These are phyloP conservation scores for Eilema sororculum DNA, from an alignment of 2,888 invertebrate species.

Conservation along the genomic window DNA sequence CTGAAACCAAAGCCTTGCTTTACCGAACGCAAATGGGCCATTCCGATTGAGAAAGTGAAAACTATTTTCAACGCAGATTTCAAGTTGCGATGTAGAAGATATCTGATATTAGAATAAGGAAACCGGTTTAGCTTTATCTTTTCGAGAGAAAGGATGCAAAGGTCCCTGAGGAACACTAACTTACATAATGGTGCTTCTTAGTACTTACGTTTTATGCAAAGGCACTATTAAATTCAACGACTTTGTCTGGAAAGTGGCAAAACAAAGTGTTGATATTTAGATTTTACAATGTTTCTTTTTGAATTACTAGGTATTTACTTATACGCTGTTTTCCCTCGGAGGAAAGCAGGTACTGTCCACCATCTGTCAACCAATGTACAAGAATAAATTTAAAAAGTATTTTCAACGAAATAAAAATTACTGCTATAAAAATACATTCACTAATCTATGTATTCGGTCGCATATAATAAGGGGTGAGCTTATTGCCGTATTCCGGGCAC, in stretches of 20 bases:
- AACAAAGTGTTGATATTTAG: background rate
- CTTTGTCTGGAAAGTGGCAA: slow-evolving; percentile 6
- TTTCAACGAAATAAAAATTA: background rate
- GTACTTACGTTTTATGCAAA: slow-evolving; percentile 26
- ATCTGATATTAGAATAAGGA: background rate
- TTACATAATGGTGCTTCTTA: slow-evolving; percentile 37
- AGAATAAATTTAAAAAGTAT: too few species aligned
- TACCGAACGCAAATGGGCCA: background rate
- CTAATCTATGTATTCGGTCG: too few species aligned
- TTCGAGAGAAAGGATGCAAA: slow-evolving; percentile 26
- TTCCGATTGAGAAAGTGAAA: slow-evolving; percentile 2
- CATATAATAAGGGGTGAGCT: too few species aligned
- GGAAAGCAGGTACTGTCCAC: too few species aligned
- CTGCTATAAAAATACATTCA: too few species aligned
- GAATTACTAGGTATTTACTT: background rate
- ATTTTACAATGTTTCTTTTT: background rate
- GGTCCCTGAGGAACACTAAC: slow-evolving; percentile 41
- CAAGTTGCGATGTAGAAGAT: background rate
- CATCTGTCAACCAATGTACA: too few species aligned
- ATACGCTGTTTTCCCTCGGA: too few species aligned
- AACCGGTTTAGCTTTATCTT: slow-evolving; percentile 7
- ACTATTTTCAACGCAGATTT: background rate
- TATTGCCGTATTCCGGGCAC: too few species aligned
- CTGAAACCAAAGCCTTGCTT: background rate
- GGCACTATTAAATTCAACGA: slow-evolving; percentile 17